Conservation (phyloP, 2,888 invertebrate species). For the Gibbula magus region DNA sequence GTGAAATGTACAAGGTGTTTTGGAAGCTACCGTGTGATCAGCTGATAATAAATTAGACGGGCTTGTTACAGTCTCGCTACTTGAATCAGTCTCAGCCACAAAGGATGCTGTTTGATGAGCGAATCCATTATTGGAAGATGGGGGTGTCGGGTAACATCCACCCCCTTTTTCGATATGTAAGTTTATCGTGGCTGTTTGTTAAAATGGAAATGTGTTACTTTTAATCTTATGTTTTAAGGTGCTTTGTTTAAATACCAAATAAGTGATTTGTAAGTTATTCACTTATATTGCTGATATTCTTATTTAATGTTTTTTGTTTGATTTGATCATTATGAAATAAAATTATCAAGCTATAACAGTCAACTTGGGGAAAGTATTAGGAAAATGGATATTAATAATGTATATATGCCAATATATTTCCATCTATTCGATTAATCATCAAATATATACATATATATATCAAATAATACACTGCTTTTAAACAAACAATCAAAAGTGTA, state of each 20-base stretch:
- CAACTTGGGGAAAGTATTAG: no score
- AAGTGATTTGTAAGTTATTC: not conserved
- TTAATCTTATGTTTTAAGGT: no score
- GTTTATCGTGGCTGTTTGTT: no score
- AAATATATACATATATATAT: no score
- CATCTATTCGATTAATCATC: no score
- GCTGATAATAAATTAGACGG: slow-evolving; percentile 16
- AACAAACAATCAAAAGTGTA: not conserved
- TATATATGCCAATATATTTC: no score
- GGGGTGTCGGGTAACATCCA: not conserved
- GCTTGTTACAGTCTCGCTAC: slow-evolving; percentile 18
- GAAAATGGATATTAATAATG: no score
- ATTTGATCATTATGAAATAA: no score
- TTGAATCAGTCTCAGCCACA: slow-evolving; percentile 8
- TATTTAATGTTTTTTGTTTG: not conserved
- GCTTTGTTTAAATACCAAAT: no score
- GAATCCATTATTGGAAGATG: not conserved
- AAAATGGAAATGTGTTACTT: no score
- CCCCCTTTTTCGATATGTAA: no score
- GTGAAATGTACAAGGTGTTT: slow-evolving; percentile 14
- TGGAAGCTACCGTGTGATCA: slow-evolving; percentile 5
- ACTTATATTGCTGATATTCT: not conserved
- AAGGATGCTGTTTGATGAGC: slow-evolving; percentile 24
- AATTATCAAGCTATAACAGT: no score
- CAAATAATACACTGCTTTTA: not conserved